These are phyloP conservation scores for Heliconius cydno DNA, from an alignment of 2,888 invertebrate genomes.

Conservation along the genomic window DNA sequence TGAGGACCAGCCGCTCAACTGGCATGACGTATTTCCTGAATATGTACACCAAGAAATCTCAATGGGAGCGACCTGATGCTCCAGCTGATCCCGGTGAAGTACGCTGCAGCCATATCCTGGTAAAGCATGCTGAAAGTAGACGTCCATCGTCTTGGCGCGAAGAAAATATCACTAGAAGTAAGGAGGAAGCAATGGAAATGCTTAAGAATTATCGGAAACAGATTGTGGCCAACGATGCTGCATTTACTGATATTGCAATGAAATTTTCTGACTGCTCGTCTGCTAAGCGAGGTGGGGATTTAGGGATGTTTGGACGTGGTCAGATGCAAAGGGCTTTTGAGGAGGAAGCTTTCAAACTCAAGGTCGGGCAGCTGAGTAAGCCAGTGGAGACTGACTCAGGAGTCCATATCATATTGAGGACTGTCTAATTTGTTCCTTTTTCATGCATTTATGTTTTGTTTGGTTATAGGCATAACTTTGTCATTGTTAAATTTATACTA, in stretches of 20 bases:
- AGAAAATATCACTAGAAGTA: conserved; percentile 93
- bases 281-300: conserved; percentile 96
- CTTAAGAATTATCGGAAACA: conserved; percentile 93
- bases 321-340: conserved; percentile 99
- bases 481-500: neutral
- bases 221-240: conserved; percentile 90
- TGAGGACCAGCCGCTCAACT: conserved; percentile 92
- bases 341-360: conserved; percentile 96
- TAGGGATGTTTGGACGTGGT: conserved; percentile 95
- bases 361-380: conserved; percentile 96
- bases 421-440: conserved; percentile 84
- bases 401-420: conserved; percentile 96
- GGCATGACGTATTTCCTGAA: conserved; percentile 98
- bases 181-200: conserved; percentile 95
- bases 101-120: conserved; percentile 96
- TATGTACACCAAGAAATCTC: conserved; percentile 97
- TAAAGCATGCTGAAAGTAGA: conserved; percentile 95
- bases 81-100: conserved; percentile 90
- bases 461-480: conserved; percentile 1
- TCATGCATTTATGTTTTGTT: neutral
- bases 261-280: conserved; percentile 99
- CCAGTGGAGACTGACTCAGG: conserved; percentile 98
- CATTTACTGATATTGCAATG: conserved; percentile 93
- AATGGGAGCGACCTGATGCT: conserved; percentile 97
- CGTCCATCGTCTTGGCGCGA: conserved; percentile 98